These are phyloP conservation scores for Glossosoma conforme DNA, from an alignment of 1,140 invertebrate species.

Conservation along the genomic window DNA sequence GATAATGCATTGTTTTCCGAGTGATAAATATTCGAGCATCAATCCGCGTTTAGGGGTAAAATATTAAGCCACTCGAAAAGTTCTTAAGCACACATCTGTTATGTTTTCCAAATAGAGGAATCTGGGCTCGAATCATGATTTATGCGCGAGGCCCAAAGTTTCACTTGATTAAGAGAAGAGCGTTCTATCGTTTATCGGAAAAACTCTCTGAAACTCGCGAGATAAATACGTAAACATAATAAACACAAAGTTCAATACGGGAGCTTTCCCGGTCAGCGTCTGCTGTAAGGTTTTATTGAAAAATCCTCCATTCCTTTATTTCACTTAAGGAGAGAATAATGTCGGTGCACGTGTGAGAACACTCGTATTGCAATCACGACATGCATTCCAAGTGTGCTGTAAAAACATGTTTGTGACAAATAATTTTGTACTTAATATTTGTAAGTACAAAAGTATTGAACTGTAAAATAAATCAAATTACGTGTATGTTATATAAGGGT, in stretches of 20 bases:
- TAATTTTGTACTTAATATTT: no score
- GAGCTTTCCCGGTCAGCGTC: constrained; percentile 8
- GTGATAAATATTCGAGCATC: no score
- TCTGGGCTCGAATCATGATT: constrained; percentile 17
- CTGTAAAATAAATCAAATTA: no score
- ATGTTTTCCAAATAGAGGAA: constrained; percentile 14
- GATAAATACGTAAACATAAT: constrained; percentile 17
- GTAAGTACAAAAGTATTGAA: no score
- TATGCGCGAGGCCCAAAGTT: constrained; percentile 18
- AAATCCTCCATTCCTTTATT: constrained; percentile 1
- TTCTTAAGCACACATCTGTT: constrained; percentile 9
- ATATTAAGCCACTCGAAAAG: constrained; percentile 9
- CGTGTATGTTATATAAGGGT: no score
- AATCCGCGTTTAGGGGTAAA: neutral
- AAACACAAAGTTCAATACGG: constrained; percentile 12
- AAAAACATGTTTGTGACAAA: no score
- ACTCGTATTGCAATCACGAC: no score
- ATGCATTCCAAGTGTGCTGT: no score
- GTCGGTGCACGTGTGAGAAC: neutral
- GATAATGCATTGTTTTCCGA: no score
- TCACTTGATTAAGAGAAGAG: constrained; percentile 24
- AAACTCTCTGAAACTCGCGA: constrained; percentile 10
- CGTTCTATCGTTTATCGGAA: constrained; percentile 17
- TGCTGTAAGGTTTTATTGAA: constrained; percentile 11
- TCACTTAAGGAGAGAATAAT: constrained; percentile 1